A percentile compares a stretch with the other conserved stretches of the same genome.
Evolutionary conservation across 2,888 invertebrate species (phyloP).

Genomic region (Timandra comae): DNA sequence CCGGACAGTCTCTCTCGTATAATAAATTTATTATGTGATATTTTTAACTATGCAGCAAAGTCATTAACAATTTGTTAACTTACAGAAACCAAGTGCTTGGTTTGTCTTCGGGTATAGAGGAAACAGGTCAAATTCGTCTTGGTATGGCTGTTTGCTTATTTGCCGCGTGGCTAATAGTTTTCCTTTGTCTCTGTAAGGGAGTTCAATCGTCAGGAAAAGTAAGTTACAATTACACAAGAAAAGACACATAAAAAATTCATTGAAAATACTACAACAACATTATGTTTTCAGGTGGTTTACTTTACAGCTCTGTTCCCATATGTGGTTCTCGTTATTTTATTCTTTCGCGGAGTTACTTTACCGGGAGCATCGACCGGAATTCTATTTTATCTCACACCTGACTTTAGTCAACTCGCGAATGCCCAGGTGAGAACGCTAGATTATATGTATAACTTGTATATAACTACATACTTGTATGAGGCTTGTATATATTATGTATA

Average conservation of each 20-base stretch:
- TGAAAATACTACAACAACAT: no score
- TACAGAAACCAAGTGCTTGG: slow-evolving; percentile 79
- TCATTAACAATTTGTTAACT: slow-evolving; percentile 16
- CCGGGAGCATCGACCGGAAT: slow-evolving; percentile 88
- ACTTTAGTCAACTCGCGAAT: slow-evolving; percentile 83
- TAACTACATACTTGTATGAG: no score
- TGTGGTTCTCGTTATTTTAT: slow-evolving; percentile 83
- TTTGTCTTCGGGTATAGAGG: slow-evolving; percentile 84
- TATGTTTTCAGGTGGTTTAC: slow-evolving; percentile 79
- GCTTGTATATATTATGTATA: no score
- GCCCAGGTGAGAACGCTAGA: slow-evolving; percentile 79
- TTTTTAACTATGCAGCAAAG: slow-evolving; percentile 2
- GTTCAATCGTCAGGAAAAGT: slow-evolving; percentile 88
- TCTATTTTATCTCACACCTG: slow-evolving; percentile 86
- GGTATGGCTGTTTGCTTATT: slow-evolving; percentile 85
- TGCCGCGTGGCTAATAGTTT: slow-evolving; percentile 87
- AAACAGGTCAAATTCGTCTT: slow-evolving; percentile 80
- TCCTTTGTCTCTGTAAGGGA: slow-evolving; percentile 86
- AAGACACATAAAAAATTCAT: background rate
- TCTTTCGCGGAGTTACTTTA: slow-evolving; percentile 86
- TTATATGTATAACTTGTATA: no score
- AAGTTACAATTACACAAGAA: slow-evolving; percentile 8
- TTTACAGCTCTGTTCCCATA: slow-evolving; percentile 87
- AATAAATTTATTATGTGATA: slow-evolving; percentile 3
- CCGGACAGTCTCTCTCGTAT: background rate